A percentile compares a stretch with the other conserved stretches of the same genome.
phyloP scores from a whole-genome alignment of 1,140 invertebrate genomes.

The Papilio polyxenes region DNA sequence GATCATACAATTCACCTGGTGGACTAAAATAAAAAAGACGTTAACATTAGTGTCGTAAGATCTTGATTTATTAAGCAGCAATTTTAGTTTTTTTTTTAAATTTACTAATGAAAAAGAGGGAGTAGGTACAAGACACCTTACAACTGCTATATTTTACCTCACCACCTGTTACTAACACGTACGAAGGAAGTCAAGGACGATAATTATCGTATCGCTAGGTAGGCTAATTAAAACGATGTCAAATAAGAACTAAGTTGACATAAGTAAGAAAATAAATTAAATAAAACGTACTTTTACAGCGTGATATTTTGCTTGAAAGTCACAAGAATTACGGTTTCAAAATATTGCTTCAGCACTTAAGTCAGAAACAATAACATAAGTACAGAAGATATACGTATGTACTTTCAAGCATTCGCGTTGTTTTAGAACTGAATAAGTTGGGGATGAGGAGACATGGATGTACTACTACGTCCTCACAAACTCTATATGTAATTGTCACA shows the following conservation, averaged over 20 bases:
- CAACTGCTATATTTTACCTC: background rate
- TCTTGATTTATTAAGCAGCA: background rate
- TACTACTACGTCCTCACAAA: no score
- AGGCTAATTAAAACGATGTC: constrained; percentile 22
- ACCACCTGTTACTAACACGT: background rate
- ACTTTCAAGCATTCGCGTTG: no score
- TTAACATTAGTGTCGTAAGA: background rate
- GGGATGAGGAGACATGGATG: no score
- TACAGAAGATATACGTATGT: no score
- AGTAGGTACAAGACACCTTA: background rate
- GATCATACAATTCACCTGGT: background rate
- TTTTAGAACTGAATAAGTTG: no score
- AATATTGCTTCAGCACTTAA: no score
- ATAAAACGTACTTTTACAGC: background rate
- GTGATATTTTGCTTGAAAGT: background rate
- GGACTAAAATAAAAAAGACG: background rate
- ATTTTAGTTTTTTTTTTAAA: background rate
- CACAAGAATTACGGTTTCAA: no score
- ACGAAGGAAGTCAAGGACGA: constrained; percentile 18
- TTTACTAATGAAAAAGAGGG: background rate
- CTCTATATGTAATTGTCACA: no score
- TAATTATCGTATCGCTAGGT: constrained; percentile 13
- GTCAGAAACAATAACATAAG: no score
- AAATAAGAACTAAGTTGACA: background rate
- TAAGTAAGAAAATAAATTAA: background rate